Base-by-base conservation (phyloP, 1,140 invertebrate genomes). In the Drosophila orena region DNA sequence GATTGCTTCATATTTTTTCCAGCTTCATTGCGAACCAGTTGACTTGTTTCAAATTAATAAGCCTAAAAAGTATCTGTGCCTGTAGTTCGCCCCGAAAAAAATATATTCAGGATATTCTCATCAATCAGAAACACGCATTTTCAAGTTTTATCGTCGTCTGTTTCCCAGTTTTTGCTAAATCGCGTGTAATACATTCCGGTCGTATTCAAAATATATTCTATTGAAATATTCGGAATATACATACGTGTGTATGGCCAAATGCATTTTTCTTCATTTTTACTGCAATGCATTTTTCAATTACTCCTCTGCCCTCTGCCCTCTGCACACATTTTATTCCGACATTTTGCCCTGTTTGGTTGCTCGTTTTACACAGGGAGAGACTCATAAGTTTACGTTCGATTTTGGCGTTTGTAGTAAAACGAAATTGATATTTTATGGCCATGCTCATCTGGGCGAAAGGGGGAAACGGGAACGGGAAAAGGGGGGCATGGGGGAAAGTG, bases 341-440 rank as follows among this genome's bases (percentile, higher is more conserved):
- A 86, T 88, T 89, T 89, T 68, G 75, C 76, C 59, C 56, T 24
- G 62, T 64, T 72, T 42, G 42, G 27, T 35, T 64, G 53, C 46
- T 73, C 44, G 43, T 64, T 53, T 69, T 47, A 53, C 44, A 57
- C 24, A 20, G 12, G 42, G 44, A 40, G 70, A 55, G 70, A 75
- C 83, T 85, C 79, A 88, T 88, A 89, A 88, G 83, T 89, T 89
- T 79, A 49, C 76, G 71, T 88, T 88, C 79, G 83, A 83, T 89
- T 88, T 88, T 89, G 83, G 84, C 75, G 84, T 88, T 88, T 83
- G 76, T 83, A 88, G 79, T 88, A 89, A 88, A 81, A 77, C 79
- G 77, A 88, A 88, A 88, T 89, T 88, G 84, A 88, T 88, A 89
- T 88, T 88, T 88, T 88, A 89, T 88, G 84, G 77, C 84, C 75